Evolutionary conservation across 2,113 vertebrate genomes (phyloP).

Genomic region (Pseudopodoces humilis): DNA sequence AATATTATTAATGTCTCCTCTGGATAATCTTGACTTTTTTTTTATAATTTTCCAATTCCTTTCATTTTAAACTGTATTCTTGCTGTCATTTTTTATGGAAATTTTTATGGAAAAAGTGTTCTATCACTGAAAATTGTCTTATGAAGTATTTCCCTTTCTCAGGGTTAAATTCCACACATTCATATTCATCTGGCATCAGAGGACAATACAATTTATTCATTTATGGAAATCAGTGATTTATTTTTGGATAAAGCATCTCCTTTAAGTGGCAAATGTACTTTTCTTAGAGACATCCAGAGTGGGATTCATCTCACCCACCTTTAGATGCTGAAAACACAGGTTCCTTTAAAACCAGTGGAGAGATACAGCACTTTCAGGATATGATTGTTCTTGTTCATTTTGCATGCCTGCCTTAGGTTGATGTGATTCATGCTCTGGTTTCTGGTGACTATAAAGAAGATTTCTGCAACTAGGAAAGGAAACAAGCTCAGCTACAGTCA

Average conservation of each 20-base stretch:
- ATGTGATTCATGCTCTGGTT: background rate
- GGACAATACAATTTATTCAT: background rate
- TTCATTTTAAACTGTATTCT: background rate
- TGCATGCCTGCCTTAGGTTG: background rate
- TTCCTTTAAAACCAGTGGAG: background rate
- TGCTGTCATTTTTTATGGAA: background rate
- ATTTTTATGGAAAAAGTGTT: background rate
- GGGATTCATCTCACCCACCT: background rate
- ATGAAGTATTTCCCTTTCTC: background rate
- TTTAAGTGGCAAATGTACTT: background rate
- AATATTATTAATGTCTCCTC: background rate
- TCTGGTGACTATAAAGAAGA: background rate
- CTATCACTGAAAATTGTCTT: background rate
- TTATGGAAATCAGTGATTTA: background rate
- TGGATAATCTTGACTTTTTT: background rate
- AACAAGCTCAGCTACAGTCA: background rate
- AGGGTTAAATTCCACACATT: background rate
- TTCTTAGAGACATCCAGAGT: background rate
- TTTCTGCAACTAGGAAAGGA: background rate
- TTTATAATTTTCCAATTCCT: background rate
- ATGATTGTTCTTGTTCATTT: background rate
- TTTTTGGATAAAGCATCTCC: background rate
- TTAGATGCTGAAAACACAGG: background rate
- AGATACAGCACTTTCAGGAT: background rate
- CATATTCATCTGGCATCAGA: background rate